Evolutionary conservation across 2,113 vertebrate species (phyloP).

Genomic region (Cygnus buccinator): DNA sequence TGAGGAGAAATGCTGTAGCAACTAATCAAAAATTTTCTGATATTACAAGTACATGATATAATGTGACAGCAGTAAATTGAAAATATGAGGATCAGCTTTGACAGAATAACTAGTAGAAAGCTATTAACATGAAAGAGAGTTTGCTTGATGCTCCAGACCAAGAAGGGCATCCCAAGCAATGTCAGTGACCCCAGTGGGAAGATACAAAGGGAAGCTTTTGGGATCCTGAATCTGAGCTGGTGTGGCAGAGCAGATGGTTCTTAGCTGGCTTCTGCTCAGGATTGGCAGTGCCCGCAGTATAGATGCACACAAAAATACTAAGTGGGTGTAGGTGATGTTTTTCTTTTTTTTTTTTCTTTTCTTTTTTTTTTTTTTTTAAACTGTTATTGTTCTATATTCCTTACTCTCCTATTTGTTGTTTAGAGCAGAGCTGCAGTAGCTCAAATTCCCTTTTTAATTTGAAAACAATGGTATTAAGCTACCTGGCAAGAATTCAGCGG

Average conservation of each 20-base stretch:
- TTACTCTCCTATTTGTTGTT: background rate
- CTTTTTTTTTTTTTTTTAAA: background rate
- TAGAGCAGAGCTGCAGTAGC: background rate
- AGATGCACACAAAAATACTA: background rate
- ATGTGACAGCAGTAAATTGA: background rate
- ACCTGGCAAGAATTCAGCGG: constrained; percentile 16
- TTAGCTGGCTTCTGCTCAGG: background rate
- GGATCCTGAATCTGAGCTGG: background rate
- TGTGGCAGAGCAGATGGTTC: background rate
- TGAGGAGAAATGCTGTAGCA: background rate
- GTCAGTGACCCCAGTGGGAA: background rate
- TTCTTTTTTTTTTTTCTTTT: background rate
- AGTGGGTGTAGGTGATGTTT: background rate
- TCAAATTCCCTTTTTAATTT: constrained; percentile 26
- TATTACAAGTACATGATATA: background rate
- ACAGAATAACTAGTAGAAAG: background rate
- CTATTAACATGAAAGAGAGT: background rate
- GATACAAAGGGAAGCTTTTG: background rate
- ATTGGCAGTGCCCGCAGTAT: background rate
- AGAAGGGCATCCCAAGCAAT: background rate
- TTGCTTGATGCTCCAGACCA: background rate
- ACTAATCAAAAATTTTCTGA: background rate
- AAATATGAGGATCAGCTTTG: background rate
- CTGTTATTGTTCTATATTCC: background rate
- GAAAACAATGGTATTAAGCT: background rate